A percentile compares a stretch with the other conserved stretches of the same genome.
Evolutionary conservation across 2,113 vertebrate genomes (phyloP).

Genomic region (Heterocephalus glaber): DNA sequence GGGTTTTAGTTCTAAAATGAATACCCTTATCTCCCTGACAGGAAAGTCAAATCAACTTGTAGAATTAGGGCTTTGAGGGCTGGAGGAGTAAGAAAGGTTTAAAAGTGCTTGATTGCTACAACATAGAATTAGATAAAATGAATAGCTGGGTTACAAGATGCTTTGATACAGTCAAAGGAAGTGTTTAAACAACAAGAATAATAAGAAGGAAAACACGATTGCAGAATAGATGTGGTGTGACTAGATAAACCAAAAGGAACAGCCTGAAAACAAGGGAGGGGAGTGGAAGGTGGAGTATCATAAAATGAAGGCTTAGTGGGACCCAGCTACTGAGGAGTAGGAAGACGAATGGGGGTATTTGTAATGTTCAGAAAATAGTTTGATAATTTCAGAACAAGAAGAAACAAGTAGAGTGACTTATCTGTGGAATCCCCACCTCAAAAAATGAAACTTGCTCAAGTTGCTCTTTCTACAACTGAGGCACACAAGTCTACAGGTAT

Average conservation of each 20-base stretch:
- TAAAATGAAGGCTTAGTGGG: neutral
- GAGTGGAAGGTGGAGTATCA: neutral
- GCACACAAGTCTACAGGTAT: neutral
- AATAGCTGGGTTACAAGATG: neutral
- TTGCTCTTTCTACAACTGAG: neutral
- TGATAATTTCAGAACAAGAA: neutral
- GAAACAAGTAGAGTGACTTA: neutral
- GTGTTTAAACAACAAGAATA: neutral
- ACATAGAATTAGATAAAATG: neutral
- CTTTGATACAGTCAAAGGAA: neutral
- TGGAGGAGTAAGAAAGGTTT: constrained; percentile 1
- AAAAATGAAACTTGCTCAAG: neutral
- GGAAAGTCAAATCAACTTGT: neutral
- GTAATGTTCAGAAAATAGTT: neutral
- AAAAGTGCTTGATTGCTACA: neutral
- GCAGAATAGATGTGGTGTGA: neutral
- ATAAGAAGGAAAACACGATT: constrained; percentile 33
- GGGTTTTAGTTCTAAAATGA: neutral
- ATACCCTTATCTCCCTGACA: neutral
- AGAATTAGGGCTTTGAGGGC: neutral
- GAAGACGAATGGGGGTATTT: neutral
- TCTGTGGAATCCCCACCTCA: neutral
- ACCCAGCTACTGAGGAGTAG: too few species aligned
- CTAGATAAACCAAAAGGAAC: neutral
- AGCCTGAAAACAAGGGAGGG: neutral